Evolutionary conservation across 2,888 invertebrate species (phyloP), one percentile per base, ranked within the genome.

Genomic region (Drosophila longiperda): DNA sequence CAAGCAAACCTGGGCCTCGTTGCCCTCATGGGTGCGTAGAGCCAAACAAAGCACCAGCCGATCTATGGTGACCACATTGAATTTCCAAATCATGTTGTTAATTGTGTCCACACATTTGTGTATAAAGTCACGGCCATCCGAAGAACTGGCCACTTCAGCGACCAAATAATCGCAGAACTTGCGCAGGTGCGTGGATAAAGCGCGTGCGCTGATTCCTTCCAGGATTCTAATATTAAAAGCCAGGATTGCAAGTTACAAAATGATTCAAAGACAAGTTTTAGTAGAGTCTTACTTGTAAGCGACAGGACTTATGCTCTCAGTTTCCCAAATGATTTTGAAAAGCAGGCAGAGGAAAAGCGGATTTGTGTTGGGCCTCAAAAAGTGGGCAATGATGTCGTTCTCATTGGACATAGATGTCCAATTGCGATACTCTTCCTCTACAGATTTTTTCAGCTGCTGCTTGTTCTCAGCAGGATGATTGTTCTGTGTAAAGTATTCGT

Each of bases 371-470:
- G 97, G 97, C 23, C 97, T 97, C 1, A 98, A 98, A 92, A 99
- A 99, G 92, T 99, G 99, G 1, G 98, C 96, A 87, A 99, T 97
- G 48, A 98, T 97, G 91, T 99, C 99, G 92, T 98, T 98, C 92
- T 99, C 99, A 92, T 98, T 99, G 50, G 96, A 97, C 98, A 99
- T 99, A 0, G 98, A 97, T 50, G 96, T 97, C 98, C 98, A 99
- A 92, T 98, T 99, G 75, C 98, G 95, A 91, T 98, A 99, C 91
- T 99, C 99, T 90, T 98, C 98, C 88, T 98, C 98, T 0, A 98
- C 98, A 0, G 97, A 97, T 93, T 97, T 97, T 93, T 98, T 98
- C 1, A 99, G 94, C 76, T 97, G 95, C 89, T 97, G 97, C 90
- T 98, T 98, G 92, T 98, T 98, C 92, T 98, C 98, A 90, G 96